Percentiles rank a stretch among this genome's conserved stretches.
Evolutionary conservation across 2,888 invertebrate genomes (phyloP).

Genomic region (Lepidocyrtoides sp.): DNA sequence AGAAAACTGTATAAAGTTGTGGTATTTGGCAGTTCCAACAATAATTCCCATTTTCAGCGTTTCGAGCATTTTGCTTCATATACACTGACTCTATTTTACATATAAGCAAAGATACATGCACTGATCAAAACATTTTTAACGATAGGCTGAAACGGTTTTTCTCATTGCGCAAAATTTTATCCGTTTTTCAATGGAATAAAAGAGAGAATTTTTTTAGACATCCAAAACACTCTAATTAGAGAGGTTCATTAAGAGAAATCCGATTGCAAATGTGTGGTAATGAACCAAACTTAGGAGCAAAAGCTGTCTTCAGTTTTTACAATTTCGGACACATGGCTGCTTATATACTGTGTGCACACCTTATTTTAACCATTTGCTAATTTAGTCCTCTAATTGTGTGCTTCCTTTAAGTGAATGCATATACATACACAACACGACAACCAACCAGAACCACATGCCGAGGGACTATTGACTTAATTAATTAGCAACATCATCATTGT

Average conservation of each 20-base stretch:
- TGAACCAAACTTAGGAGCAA: neutral
- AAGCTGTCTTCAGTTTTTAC: conserved; percentile 3
- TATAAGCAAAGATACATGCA: neutral
- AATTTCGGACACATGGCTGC: neutral
- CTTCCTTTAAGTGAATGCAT: neutral
- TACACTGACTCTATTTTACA: neutral
- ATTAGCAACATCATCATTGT: conserved; percentile 67
- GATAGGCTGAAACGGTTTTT: no score
- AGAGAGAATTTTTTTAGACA: neutral
- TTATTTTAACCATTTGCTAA: conserved; percentile 30
- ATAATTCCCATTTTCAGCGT: neutral
- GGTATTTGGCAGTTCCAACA: no score
- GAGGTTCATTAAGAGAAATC: conserved; percentile 62
- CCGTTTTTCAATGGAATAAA: no score
- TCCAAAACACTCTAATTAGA: conserved; percentile 42
- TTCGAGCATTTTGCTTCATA: neutral
- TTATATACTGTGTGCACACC: neutral
- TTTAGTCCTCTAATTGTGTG: conserved; percentile 6
- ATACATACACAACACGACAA: conserved; percentile 17
- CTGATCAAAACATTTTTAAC: neutral
- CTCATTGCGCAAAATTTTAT: no score
- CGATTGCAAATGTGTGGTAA: conserved; percentile 40
- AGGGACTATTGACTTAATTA: conserved; percentile 77
- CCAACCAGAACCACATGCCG: conserved; percentile 46
- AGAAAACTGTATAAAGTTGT: no score